A percentile compares a stretch with the other conserved stretches of the same genome.
phyloP scores from a whole-genome alignment of 2,113 vertebrate species.

The Pithys albifrons region DNA sequence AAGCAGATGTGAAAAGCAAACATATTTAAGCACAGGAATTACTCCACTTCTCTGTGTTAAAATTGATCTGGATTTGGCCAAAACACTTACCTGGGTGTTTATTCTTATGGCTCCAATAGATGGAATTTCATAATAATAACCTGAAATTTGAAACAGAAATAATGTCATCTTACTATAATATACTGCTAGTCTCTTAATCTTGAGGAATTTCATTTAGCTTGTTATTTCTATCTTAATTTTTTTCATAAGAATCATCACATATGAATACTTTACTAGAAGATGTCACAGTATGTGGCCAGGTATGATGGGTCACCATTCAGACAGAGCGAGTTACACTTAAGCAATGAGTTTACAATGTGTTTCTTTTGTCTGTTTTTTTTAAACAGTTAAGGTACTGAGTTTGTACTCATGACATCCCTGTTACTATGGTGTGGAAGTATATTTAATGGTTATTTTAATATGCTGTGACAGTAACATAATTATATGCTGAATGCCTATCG shows the following conservation, averaged over 20 bases:
- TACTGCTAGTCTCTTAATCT: background rate
- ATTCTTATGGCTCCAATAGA: conserved; percentile 98
- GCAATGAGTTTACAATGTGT: rapidly evolving
- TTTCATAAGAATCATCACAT: background rate
- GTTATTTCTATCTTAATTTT: background rate
- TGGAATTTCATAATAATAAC: conserved; percentile 98
- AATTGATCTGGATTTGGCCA: background rate
- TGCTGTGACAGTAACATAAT: background rate
- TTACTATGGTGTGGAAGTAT: background rate
- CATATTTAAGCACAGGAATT: background rate
- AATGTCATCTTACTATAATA: background rate
- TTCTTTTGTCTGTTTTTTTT: background rate
- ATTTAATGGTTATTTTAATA: background rate
- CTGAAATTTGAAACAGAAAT: conserved; percentile 73
- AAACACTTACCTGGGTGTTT: conserved; percentile 91
- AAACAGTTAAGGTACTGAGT: background rate
- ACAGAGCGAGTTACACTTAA: background rate
- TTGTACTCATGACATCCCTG: background rate
- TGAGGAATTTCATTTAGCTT: background rate
- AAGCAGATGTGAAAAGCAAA: background rate
- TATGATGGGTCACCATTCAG: background rate
- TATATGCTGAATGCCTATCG: background rate
- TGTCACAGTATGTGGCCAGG: rapidly evolving
- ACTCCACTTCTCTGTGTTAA: background rate
- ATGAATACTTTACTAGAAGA: background rate